Base-by-base conservation (phyloP, 53 echinoderm and acorn worm species). In the Luidia sarsii region DNA sequence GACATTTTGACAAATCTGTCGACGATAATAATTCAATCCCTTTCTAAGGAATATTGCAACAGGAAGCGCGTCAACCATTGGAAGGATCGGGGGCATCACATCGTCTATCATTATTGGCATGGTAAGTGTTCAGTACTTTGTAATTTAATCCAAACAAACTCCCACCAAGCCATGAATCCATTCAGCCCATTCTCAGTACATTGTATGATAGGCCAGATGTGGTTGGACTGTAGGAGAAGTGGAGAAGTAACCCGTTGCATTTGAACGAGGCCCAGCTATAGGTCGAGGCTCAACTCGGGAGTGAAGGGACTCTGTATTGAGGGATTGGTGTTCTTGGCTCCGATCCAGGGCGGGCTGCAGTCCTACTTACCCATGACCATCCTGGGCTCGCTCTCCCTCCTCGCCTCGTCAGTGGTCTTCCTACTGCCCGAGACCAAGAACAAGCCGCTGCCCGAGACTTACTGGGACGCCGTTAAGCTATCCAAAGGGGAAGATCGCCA, bases 81-180 rank as follows among this genome's bases (percentile, higher is more conserved):
- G 85, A 19, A 80, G 90, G 22, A 35, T 90, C 3, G 87, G 90
- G 9, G 80, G 73, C 18, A 87, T 94, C 9, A 39, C 86, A 3
- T 87, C 88, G 35, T 87, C 94, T 6, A 81, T 90, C 32, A 60
- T 94, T 25, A 35, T 85, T 22, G 77, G 67, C 45, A 53, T 94
- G 66, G 94, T 94, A 77, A 84, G 90, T 60, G 46, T n/a, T n/a
- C n/a, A n/a, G n/a, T n/a, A n/a, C n/a, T n/a, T n/a, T n/a, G n/a
- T n/a, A n/a, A n/a, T n/a, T n/a, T n/a, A n/a, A n/a, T n/a, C n/a
- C n/a, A n/a, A n/a, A n/a, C n/a, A n/a, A n/a, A n/a, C n/a, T n/a
- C n/a, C n/a, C n/a, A n/a, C n/a, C n/a, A n/a, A n/a, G n/a, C n/a
- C n/a, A n/a, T n/a, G n/a, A n/a, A n/a, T n/a, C n/a, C n/a, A n/a